A percentile compares a stretch with the other conserved stretches of the same genome.
phyloP scores from a whole-genome alignment of 2,888 invertebrate genomes.

The Himalopsyche anomala region DNA sequence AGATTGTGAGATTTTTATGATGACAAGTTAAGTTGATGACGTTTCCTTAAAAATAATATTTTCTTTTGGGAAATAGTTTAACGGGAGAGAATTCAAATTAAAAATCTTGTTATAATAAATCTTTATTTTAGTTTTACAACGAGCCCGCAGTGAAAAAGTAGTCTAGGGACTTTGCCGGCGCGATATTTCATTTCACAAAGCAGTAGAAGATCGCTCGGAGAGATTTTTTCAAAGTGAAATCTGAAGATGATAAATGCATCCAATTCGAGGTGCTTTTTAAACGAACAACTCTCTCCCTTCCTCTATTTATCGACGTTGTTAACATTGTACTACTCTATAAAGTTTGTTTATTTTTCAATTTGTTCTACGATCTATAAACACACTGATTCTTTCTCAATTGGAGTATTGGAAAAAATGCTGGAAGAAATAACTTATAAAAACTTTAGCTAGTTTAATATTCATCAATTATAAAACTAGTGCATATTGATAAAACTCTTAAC shows the following conservation, averaged over 20 bases:
- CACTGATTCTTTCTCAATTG: no score
- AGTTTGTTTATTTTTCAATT: background rate
- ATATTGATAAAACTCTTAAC: no score
- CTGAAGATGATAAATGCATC: slow-evolving; percentile 54
- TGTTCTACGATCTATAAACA: background rate
- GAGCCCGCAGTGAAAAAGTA: slow-evolving; percentile 10
- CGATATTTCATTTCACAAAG: slow-evolving; percentile 53
- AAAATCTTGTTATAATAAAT: background rate
- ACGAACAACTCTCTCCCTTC: background rate
- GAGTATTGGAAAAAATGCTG: background rate
- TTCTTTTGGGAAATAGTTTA: no score
- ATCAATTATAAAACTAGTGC: no score
- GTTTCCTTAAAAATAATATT: no score
- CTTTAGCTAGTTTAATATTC: background rate
- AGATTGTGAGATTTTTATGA: no score
- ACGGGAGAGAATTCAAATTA: no score
- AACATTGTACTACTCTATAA: slow-evolving; percentile 27
- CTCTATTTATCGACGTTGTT: background rate
- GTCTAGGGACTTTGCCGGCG: background rate
- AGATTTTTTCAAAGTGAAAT: slow-evolving; percentile 43
- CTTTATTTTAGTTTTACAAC: background rate
- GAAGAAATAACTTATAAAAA: background rate
- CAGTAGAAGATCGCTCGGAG: slow-evolving; percentile 4
- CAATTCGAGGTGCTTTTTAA: slow-evolving; percentile 44
- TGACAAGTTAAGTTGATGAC: no score